Conservation (phyloP, 2,888 invertebrate genomes). For the Palloptera scutellata region DNA sequence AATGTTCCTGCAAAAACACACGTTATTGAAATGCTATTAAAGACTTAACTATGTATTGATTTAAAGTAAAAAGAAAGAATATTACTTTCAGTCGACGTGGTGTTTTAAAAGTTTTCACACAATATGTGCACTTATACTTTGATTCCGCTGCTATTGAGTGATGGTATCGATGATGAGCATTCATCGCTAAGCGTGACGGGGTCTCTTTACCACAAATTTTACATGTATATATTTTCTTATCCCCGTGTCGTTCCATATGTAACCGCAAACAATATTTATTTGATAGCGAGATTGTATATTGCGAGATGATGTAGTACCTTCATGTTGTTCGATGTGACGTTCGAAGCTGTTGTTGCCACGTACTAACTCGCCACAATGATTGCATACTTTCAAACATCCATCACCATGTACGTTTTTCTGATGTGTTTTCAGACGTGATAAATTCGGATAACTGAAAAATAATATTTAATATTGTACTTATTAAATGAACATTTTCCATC, state of each 20-base stretch:
- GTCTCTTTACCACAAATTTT: constrained; percentile 24
- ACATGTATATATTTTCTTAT: constrained; percentile 13
- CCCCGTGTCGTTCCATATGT: constrained; percentile 24
- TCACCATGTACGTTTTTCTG: constrained; percentile 20
- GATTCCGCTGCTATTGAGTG: constrained; percentile 8
- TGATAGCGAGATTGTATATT: constrained; percentile 28
- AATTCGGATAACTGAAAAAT: constrained; percentile 11
- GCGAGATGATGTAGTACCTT: not conserved
- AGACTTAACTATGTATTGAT: not conserved
- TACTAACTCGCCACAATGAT: constrained; percentile 19
- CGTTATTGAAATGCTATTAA: not conserved
- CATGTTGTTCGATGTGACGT: constrained; percentile 20
- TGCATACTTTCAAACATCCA: constrained; percentile 21
- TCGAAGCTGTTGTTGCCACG: constrained; percentile 20
- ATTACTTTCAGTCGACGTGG: constrained; percentile 22
- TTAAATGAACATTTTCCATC: no score
- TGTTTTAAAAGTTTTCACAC: constrained; percentile 19
- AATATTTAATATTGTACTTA: no score
- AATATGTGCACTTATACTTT: constrained; percentile 20
- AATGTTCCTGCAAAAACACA: constrained; percentile 20
- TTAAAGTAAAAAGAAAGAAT: not conserved
- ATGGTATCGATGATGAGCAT: constrained; percentile 22
- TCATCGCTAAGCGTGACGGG: constrained; percentile 19
- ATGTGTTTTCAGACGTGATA: constrained; percentile 18
- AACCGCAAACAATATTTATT: constrained; percentile 22